Evolutionary conservation across 2,888 invertebrate genomes (phyloP).

Genomic region (Cremastobaeus sp.): DNA sequence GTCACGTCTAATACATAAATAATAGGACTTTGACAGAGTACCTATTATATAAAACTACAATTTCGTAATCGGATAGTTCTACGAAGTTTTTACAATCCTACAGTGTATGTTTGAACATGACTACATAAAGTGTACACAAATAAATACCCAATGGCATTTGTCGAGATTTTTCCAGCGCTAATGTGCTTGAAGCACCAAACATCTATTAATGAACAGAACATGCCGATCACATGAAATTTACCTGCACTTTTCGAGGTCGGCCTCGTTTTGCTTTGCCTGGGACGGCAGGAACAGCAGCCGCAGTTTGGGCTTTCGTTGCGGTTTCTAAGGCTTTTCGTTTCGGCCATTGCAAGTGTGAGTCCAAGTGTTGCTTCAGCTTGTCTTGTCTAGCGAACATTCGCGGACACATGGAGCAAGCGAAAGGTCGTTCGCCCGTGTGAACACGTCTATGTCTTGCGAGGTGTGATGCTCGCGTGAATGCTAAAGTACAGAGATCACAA

Average conservation of each 20-base stretch:
- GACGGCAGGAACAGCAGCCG: constrained; percentile 44
- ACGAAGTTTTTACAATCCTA: too few relatives aligned
- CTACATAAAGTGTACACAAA: too few relatives aligned
- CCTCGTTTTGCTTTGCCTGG: constrained; percentile 71
- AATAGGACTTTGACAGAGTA: too few relatives aligned
- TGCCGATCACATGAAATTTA: constrained; percentile 23
- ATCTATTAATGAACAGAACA: too few relatives aligned
- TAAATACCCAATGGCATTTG: too few relatives aligned
- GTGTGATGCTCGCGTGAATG: constrained; percentile 85
- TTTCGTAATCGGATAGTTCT: too few relatives aligned
- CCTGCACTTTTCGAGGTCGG: constrained; percentile 73
- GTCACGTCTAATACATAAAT: too few relatives aligned
- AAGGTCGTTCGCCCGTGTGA: constrained; percentile 86
- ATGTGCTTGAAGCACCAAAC: too few relatives aligned
- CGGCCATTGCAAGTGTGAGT: constrained; percentile 74
- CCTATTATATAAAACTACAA: too few relatives aligned
- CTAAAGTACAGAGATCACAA: constrained; percentile 74
- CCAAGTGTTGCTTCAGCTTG: constrained; percentile 83
- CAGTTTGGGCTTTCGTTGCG: constrained; percentile 42
- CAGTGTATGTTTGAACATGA: too few relatives aligned
- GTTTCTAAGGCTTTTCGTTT: constrained; percentile 63
- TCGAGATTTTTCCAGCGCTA: too few relatives aligned
- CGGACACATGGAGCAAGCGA: constrained; percentile 84
- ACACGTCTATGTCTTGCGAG: constrained; percentile 84
- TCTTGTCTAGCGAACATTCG: constrained; percentile 86